Evolutionary conservation across 2,113 vertebrate species (phyloP).

Genomic region (Gallinago media): DNA sequence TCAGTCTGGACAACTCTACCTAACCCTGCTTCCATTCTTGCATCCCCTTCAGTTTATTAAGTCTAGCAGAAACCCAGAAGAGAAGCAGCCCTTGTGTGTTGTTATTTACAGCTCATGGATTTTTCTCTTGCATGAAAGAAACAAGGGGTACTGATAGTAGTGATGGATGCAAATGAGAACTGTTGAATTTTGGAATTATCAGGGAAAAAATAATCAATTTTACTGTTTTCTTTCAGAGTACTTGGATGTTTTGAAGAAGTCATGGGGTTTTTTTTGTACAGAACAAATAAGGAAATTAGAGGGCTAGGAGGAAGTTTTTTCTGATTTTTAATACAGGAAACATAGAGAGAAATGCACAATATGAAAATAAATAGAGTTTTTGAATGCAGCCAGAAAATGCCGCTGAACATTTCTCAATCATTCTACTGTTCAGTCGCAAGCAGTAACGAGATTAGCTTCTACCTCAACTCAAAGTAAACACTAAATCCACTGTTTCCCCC

Average conservation of each 20-base stretch:
- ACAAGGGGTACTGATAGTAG: not conserved
- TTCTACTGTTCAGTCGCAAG: not conserved
- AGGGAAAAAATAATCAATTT: not conserved
- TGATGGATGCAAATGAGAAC: not conserved
- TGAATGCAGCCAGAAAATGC: not conserved
- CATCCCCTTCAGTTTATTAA: not conserved
- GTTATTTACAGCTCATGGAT: not conserved
- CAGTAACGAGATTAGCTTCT: not conserved
- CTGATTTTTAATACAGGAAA: not conserved
- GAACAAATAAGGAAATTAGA: not conserved
- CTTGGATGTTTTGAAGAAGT: not conserved
- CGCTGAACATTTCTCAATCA: not conserved
- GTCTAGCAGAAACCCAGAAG: not conserved
- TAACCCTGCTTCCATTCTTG: not conserved
- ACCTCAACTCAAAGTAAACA: not conserved
- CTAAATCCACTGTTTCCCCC: not conserved
- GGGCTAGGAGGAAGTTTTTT: not conserved
- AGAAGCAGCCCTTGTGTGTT: not conserved
- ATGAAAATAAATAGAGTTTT: not conserved
- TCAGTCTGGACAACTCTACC: not conserved
- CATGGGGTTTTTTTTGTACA: accelerated
- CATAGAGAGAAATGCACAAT: not conserved
- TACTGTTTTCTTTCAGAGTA: not conserved
- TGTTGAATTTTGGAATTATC: not conserved
- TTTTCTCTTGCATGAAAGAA: not conserved